Evolutionary conservation across 2,797 vertebrate species (phyloP), one percentile per base, ranked within the genome.

Genomic region (Lepidocolaptes lacrymiger): DNA sequence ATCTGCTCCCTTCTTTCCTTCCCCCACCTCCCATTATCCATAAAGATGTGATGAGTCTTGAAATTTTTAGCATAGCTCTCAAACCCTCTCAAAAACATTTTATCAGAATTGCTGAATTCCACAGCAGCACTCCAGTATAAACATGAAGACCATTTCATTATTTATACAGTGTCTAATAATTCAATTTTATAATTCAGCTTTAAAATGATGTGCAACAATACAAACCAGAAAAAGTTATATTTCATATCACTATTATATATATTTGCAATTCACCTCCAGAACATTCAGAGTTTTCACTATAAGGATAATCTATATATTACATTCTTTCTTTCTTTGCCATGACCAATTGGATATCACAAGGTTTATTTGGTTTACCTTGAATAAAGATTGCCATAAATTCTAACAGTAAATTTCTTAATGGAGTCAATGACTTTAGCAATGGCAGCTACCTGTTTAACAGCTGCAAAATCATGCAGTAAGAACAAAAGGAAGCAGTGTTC

Each of bases 401-500:
- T 81, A 73, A 18, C 9, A 67, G 26, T 51, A 55, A 27, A 30
- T 64, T 75, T 72, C 14, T 66, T 88, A 85, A 62, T 44, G 7
- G 88, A 94, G 43, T 30, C 14, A 58, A 5, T 63, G 7, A 75
- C 75, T 91, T 82, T 49, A 78, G 72, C 58, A 77, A 43, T 54
- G 36, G 21, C 59, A 62, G 19, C 36, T 95, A 94, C 80, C 66
- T 95, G 63, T 63, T 85, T 73, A 69, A 54, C 39, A 62, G 23
- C 61, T 81, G 34, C 48, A 74, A 92, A 85, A 52, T 64, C 86
- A 46, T 26, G 20, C n/a, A 80, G 27, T 23, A 68, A 69, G 72
- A 92, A 90, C 18, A 88, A 67, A 96, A 79, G 32, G 27, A 85
- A 89, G n/a, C 46, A 49, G 32, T 91, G 72, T 79, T 86, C 81